Evolutionary conservation across 2,888 invertebrate species (phyloP), one percentile per base, ranked within the genome.

Genomic region (Scaptomyza parva): DNA sequence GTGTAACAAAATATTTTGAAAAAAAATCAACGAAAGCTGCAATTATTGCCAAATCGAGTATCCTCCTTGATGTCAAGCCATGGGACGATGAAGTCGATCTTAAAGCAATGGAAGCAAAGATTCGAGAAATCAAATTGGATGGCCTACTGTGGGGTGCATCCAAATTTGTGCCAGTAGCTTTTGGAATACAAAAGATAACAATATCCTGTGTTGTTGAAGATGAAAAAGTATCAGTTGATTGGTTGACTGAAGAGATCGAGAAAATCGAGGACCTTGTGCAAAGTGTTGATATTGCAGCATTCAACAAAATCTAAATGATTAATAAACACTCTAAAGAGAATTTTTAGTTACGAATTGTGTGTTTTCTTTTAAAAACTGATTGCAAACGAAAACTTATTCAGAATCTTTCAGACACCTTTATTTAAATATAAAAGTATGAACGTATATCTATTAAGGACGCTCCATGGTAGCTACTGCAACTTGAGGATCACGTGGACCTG

Each of bases 141-240:
- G 99, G 99, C 22, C 94, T 99, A 30, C 91, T 98, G 4, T 99
- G 99, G 99, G 99, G 99, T 78, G 96, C 97, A 57, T 95, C 96
- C 2, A 97, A 97, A 93, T 92, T 98, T 54, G 96, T 97, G 8
- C 97, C 98, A 26, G 93, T 98, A 37, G 98, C 97, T 5, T 98
- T 95, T 92, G 98, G 98, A 57, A 98, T 98, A 83, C 94, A 96
- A 83, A 98, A 99, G 91, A 93, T 99, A 58, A 97, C 97, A 92
- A 98, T 99, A 83, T 95, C 95, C 30, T 96, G 96, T 91, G 98
- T 98, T 43, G 96, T 99, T 35, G 98, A 98, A 93, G 98, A 98
- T 92, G 98, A 98, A n/a, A 97, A 98, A 92, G 96, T 98, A 18
- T 97, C 97, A 35, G 93, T 97, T 48, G 97, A 97, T 91, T 95